phyloP scores from a whole-genome alignment of 2,888 invertebrate genomes.

The Epistrophella euchroma region DNA sequence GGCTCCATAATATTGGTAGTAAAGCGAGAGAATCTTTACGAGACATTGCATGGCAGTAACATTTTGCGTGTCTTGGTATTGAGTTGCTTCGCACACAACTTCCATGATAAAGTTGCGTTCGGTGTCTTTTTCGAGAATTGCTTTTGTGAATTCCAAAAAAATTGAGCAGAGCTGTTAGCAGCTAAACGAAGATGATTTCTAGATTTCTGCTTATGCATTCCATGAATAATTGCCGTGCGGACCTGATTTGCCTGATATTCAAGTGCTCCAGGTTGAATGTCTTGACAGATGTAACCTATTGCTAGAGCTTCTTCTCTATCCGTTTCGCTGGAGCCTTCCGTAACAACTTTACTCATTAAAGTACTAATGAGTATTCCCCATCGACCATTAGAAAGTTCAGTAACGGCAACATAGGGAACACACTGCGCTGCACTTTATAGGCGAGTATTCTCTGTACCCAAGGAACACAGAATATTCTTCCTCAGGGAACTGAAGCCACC shows the following conservation, averaged over 20 bases:
- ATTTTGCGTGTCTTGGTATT: conserved; percentile 94
- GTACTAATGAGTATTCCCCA: conserved; percentile 96
- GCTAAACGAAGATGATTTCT: conserved; percentile 97
- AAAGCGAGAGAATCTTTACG: conserved; percentile 98
- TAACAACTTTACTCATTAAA: conserved; percentile 96
- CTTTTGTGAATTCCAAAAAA: conserved; percentile 99
- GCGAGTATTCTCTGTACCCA: conserved; percentile 97
- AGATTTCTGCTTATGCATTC: conserved; percentile 97
- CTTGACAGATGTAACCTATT: conserved; percentile 99
- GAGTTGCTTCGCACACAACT: conserved; percentile 99
- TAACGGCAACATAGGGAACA: conserved; percentile 98
- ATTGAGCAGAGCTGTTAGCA: conserved; percentile 97
- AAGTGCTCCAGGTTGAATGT: conserved; percentile 97
- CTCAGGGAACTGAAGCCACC: conserved; percentile 96
- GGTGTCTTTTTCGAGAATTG: conserved; percentile 98
- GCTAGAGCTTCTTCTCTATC: conserved; percentile 98
- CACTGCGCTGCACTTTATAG: conserved; percentile 99
- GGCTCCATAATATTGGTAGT: conserved; percentile 99
- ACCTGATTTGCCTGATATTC: conserved; percentile 97
- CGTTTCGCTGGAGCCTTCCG: conserved; percentile 93
- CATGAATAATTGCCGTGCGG: conserved; percentile 99
- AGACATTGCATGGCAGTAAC: conserved; percentile 99
- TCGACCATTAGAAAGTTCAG: conserved; percentile 95
- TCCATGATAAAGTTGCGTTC: conserved; percentile 99
- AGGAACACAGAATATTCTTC: conserved; percentile 94